A percentile compares a stretch with the other conserved stretches of the same genome.
These are phyloP conservation scores for Drosophila kohkoa DNA, from an alignment of 1,140 invertebrate species.

Conservation along the genomic window DNA sequence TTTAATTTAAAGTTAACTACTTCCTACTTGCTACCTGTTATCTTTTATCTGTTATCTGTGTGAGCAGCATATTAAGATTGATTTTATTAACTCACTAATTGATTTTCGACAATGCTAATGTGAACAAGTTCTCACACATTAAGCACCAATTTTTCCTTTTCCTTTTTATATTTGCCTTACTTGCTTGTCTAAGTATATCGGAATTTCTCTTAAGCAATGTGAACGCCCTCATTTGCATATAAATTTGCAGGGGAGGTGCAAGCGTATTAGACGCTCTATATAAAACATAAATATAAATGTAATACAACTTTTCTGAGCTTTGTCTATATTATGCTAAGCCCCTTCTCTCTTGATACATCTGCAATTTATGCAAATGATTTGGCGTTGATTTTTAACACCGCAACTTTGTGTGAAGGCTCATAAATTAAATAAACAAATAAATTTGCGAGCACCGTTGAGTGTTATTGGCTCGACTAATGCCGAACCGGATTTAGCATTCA, in stretches of 20 bases:
- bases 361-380: slow-evolving; percentile 73
- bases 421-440: slow-evolving; percentile 65
- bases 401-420: slow-evolving; percentile 50
- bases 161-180: slow-evolving; percentile 26
- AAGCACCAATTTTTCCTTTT: slow-evolving; percentile 1
- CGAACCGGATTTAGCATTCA: slow-evolving; percentile 64
- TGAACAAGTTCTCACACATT: slow-evolving; percentile 20
- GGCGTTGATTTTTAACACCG: slow-evolving; percentile 59
- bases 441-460: slow-evolving; percentile 25
- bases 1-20: slow-evolving; percentile 32
- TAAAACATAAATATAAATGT: not conserved
- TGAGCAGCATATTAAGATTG: slow-evolving; percentile 43
- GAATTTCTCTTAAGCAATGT: slow-evolving; percentile 12
- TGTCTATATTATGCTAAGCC: slow-evolving; percentile 30
- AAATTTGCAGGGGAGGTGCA: slow-evolving; percentile 46
- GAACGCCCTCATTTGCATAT: slow-evolving; percentile 72
- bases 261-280: slow-evolving; percentile 57
- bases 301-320: slow-evolving; percentile 24
- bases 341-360: slow-evolving; percentile 67
- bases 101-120: slow-evolving; percentile 40
- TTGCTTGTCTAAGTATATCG: slow-evolving; percentile 14
- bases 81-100: slow-evolving; percentile 67
- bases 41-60: not conserved
- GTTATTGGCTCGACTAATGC: slow-evolving; percentile 27
- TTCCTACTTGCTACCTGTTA: slow-evolving; percentile 38